phyloP scores from a whole-genome alignment of 2,113 vertebrate species.

The Ageneiosus marmoratus region DNA sequence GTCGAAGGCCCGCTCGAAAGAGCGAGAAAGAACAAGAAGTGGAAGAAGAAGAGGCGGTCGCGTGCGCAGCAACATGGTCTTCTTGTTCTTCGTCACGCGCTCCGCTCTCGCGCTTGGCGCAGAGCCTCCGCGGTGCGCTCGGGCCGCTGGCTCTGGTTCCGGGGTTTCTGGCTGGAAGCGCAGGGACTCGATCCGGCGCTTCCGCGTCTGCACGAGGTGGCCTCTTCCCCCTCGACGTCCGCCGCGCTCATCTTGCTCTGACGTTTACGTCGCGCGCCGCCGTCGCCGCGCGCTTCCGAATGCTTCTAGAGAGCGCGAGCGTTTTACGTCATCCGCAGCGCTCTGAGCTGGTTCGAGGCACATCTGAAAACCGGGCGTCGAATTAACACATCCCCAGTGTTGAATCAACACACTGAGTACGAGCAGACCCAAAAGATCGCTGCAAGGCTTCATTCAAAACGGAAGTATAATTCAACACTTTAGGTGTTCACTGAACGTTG shows the following conservation, averaged over 20 bases:
- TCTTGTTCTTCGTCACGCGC: slow-evolving; percentile 30
- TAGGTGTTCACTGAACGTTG: background rate
- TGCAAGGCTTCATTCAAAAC: background rate
- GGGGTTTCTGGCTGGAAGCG: slow-evolving; percentile 69
- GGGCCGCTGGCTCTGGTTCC: slow-evolving; percentile 66
- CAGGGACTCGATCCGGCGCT: slow-evolving; percentile 67
- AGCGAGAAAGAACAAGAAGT: slow-evolving; percentile 27
- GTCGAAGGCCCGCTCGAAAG: slow-evolving; percentile 27
- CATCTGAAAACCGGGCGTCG: background rate
- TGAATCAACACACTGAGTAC: background rate
- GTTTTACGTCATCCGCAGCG: slow-evolving; percentile 96
- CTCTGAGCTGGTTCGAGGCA: background rate
- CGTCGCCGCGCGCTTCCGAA: slow-evolving; percentile 93
- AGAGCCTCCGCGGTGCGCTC: slow-evolving; percentile 42
- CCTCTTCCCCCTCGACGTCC: slow-evolving; percentile 77
- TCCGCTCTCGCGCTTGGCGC: slow-evolving; percentile 41
- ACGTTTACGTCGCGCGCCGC: slow-evolving; percentile 97
- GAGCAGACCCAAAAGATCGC: background rate
- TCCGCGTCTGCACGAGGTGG: slow-evolving; percentile 80
- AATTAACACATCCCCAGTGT: background rate
- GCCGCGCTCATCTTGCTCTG: slow-evolving; percentile 91
- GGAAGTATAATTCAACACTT: background rate
- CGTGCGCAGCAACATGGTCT: slow-evolving; percentile 34
- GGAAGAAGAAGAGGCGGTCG: slow-evolving; percentile 22
- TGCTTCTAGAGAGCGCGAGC: slow-evolving; percentile 89